Conservation (phyloP, 2,113 vertebrate genomes). For the Microcebus griseorufus region DNA sequence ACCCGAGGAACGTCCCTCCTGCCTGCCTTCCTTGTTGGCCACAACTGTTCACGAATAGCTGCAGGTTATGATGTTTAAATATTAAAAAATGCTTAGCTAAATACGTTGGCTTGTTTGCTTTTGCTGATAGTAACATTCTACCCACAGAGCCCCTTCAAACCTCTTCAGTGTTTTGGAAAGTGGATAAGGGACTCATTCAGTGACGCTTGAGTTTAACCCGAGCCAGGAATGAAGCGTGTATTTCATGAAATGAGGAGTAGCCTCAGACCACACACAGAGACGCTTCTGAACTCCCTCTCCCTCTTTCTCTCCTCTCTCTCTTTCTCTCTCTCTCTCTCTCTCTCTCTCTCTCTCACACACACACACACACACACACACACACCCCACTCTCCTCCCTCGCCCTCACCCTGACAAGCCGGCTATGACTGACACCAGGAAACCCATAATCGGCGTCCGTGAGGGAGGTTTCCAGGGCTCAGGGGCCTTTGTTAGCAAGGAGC, state of each 20-base stretch:
- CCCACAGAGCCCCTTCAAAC: constrained; percentile 84
- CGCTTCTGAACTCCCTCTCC: constrained; percentile 74
- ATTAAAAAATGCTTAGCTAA: constrained; percentile 83
- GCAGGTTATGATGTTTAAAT: constrained; percentile 78
- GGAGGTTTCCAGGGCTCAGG: constrained; percentile 76
- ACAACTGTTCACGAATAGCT: constrained; percentile 66
- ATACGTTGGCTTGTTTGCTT: constrained; percentile 83
- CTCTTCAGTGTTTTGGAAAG: constrained; percentile 83
- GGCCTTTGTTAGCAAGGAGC: constrained; percentile 77
- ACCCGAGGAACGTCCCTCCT: constrained; percentile 4
- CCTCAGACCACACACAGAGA: constrained; percentile 88
- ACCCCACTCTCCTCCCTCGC: no score
- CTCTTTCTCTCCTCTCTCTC: background rate
- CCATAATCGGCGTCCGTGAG: constrained; percentile 70
- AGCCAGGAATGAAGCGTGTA: constrained; percentile 84
- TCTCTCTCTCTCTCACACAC: background rate
- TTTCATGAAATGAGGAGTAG: constrained; percentile 84
- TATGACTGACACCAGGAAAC: constrained; percentile 83
- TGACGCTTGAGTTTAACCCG: constrained; percentile 77
- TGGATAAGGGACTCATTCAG: constrained; percentile 88
- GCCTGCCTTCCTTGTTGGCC: constrained; percentile 56
- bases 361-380: background rate
- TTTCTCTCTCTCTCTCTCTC: background rate
- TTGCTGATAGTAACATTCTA: constrained; percentile 86
- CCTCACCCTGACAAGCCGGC: constrained; percentile 55